Conservation (phyloP, 2,797 vertebrate species). For the Schizopygopsis malacanthus region DNA sequence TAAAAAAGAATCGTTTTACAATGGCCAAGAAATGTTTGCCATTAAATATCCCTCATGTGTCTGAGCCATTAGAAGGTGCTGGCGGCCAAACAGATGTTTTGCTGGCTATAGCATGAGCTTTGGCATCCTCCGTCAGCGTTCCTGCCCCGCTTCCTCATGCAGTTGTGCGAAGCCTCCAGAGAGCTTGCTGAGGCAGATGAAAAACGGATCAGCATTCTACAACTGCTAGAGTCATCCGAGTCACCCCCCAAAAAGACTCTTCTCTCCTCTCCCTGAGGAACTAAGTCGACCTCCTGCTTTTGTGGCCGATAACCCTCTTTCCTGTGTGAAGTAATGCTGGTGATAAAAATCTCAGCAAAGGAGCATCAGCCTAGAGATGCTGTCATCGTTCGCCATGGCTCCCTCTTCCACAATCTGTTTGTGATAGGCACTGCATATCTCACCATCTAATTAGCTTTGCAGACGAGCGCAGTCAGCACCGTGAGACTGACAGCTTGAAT, state of each 20-base stretch:
- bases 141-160: conserved; percentile 64
- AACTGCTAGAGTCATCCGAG: conserved; percentile 64
- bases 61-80: conserved; percentile 76
- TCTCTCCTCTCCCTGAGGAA: conserved; percentile 58
- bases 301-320: conserved; percentile 46
- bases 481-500: conserved; percentile 65
- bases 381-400: conserved; percentile 45
- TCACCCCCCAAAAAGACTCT: conserved; percentile 66
- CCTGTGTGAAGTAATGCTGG: conserved; percentile 55
- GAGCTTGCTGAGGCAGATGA: conserved; percentile 68
- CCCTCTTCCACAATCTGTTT: conserved; percentile 55
- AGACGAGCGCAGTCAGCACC: conserved; percentile 52
- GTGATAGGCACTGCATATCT: conserved; percentile 56
- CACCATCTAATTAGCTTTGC: conserved; percentile 64
- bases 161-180: conserved; percentile 68
- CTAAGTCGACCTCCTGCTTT: conserved; percentile 32
- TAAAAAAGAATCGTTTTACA: conserved; percentile 59
- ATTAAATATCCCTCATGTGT: conserved; percentile 76
- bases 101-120: conserved; percentile 73
- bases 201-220: conserved; percentile 71
- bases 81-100: conserved; percentile 87
- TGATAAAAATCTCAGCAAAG: conserved; percentile 55
- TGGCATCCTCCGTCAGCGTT: conserved; percentile 75
- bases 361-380: conserved; percentile 50
- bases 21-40: conserved; percentile 68